Conservation (phyloP, 30 jellyfish, hydroid and myxozoan species). For the Turritopsis rubra region DNA sequence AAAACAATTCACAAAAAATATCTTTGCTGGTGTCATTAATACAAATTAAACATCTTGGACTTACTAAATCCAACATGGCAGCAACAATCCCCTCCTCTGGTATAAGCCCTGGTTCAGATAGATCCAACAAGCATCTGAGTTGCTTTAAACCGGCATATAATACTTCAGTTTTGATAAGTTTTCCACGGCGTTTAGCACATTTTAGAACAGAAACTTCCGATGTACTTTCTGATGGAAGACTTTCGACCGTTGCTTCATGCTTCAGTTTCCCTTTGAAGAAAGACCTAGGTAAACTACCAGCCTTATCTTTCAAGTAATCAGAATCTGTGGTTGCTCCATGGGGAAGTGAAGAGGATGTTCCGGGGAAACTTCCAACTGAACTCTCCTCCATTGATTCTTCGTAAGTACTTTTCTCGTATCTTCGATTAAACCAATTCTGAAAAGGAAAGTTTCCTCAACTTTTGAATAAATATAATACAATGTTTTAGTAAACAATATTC, state of each 20-base stretch:
- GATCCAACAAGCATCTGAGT: conserved; percentile 47
- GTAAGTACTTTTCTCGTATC: background rate
- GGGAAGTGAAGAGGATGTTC: conserved; percentile 2
- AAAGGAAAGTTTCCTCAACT: background rate
- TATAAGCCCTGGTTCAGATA: conserved; percentile 63
- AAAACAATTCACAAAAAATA: background rate
- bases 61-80: conserved; percentile 78
- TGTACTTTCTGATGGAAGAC: background rate
- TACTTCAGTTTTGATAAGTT: conserved; percentile 39
- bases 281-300: conserved; percentile 3
- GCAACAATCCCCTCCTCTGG: conserved; percentile 75
- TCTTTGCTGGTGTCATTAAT: too few species aligned
- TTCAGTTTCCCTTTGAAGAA: background rate
- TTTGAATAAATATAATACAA: background rate
- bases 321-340: background rate
- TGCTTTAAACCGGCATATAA: conserved; percentile 65
- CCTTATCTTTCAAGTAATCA: background rate
- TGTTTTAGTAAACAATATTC: background rate
- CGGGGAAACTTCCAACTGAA: conserved; percentile 1
- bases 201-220: background rate
- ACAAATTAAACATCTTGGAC: conserved; percentile 8
- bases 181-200: conserved; percentile 3
- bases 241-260: background rate
- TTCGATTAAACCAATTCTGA: conserved; percentile 11
- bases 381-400: background rate